A percentile compares a stretch with the other conserved stretches of the same genome.
Conservation (phyloP, 1,140 invertebrate genomes). For the Ditylenchus dipsaci region DNA sequence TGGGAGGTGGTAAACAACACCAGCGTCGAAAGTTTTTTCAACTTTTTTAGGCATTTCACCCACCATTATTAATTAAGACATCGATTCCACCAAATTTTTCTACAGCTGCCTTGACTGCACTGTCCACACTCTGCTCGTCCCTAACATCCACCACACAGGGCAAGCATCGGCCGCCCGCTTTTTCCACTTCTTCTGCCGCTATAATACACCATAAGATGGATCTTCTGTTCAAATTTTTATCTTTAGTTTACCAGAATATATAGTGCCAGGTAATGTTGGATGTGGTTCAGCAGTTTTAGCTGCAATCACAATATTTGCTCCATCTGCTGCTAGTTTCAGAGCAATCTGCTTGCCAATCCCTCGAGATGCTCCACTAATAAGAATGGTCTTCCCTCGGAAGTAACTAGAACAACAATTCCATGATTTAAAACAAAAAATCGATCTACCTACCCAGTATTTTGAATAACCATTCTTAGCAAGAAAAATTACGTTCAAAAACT, state of each 20-base stretch:
- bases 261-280: slow-evolving; percentile 97
- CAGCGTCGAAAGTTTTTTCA: too few relatives aligned
- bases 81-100: slow-evolving; percentile 93
- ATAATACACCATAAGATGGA: slow-evolving; percentile 24
- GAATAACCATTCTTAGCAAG: background rate
- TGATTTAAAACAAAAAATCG: background rate
- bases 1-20: too few relatives aligned
- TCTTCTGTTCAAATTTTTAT: slow-evolving; percentile 42
- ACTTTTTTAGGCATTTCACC: background rate
- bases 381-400: slow-evolving; percentile 82
- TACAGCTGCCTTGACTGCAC: slow-evolving; percentile 79
- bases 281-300: slow-evolving; percentile 63
- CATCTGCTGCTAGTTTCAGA: slow-evolving; percentile 77
- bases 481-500: too few relatives aligned
- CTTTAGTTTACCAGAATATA: slow-evolving; percentile 69
- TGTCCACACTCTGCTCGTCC: slow-evolving; percentile 74
- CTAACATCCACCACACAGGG: slow-evolving; percentile 90
- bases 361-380: slow-evolving; percentile 92
- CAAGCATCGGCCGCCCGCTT: slow-evolving; percentile 84
- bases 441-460: background rate
- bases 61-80: slow-evolving; percentile 65
- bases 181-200: background rate
- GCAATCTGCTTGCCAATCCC: slow-evolving; percentile 93
- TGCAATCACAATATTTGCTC: slow-evolving; percentile 60
- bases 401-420: slow-evolving; percentile 62